Percentiles rank a stretch among this genome's conserved stretches.
Evolutionary conservation across 2,113 vertebrate species (phyloP).

Genomic region (Sciurus niger): DNA sequence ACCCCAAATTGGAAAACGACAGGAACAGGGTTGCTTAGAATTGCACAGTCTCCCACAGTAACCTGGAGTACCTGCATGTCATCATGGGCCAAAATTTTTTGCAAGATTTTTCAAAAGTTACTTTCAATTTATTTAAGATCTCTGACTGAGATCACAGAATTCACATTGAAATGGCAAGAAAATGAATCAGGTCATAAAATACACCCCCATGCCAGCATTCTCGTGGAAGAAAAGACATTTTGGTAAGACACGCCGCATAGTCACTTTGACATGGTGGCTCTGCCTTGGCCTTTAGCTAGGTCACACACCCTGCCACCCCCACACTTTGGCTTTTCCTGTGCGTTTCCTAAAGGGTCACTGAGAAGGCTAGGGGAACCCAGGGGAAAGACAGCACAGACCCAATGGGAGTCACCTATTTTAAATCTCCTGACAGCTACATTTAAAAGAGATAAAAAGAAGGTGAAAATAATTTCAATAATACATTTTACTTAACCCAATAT

Average conservation of each 20-base stretch:
- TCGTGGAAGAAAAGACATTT: not conserved
- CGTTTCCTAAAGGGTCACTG: not conserved
- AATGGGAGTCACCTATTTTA: rapidly evolving
- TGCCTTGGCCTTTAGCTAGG: not conserved
- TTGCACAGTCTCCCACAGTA: conserved; percentile 24
- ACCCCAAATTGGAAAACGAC: conserved; percentile 49
- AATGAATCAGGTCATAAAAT: conserved; percentile 67
- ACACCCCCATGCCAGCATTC: not conserved
- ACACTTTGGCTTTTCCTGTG: not conserved
- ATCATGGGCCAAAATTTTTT: conserved; percentile 30
- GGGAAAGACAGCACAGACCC: rapidly evolving
- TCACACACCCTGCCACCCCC: rapidly evolving
- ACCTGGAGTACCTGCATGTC: conserved; percentile 30
- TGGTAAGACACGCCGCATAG: conserved; percentile 51
- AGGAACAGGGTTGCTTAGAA: conserved; percentile 2
- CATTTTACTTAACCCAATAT: not conserved
- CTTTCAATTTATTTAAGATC: conserved; percentile 69
- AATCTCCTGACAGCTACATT: not conserved
- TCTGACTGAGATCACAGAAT: conserved; percentile 79
- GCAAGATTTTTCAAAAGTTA: conserved; percentile 78
- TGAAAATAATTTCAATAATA: not conserved
- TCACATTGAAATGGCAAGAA: conserved; percentile 77
- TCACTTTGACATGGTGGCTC: not conserved
- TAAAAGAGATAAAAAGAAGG: not conserved
- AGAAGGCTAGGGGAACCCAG: rapidly evolving